phyloP scores from a whole-genome alignment of 2,797 vertebrate species.

The Chrosomus eos region DNA sequence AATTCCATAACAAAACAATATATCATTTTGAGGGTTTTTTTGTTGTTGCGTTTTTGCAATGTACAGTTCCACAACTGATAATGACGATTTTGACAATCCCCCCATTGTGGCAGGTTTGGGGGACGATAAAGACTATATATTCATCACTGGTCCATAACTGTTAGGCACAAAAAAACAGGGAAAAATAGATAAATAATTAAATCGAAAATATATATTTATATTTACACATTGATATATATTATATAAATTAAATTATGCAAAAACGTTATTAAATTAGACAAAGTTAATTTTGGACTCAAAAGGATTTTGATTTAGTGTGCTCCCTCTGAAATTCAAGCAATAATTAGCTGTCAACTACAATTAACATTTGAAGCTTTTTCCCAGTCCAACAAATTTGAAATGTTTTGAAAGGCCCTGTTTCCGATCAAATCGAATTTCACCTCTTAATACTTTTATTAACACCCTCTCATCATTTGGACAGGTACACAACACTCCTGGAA shows the following conservation, averaged over 20 bases:
- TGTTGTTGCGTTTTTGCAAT: too few relatives aligned
- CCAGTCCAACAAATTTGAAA: slow-evolving; percentile 51
- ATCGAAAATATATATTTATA: neutral
- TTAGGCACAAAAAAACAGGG: neutral
- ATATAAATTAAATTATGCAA: neutral
- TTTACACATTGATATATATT: neutral
- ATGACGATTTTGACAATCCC: neutral
- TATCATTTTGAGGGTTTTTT: too few relatives aligned
- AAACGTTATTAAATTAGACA: neutral
- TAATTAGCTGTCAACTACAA: slow-evolving; percentile 54
- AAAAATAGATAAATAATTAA: neutral
- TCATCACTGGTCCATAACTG: neutral
- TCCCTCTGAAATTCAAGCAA: slow-evolving; percentile 48
- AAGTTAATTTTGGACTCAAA: neutral
- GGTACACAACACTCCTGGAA: slow-evolving; percentile 39
- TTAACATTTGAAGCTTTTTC: slow-evolving; percentile 49
- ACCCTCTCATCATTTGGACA: slow-evolving; percentile 36
- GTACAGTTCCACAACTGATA: too few relatives aligned
- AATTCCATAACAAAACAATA: too few relatives aligned
- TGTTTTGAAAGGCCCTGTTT: slow-evolving; percentile 50
- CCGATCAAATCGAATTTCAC: slow-evolving; percentile 20
- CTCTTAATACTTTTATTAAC: slow-evolving; percentile 49
- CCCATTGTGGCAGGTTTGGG: neutral
- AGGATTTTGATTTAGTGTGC: slow-evolving; percentile 1
- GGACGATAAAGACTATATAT: neutral